Base-by-base conservation (phyloP, 2,888 invertebrate species). In the Seladonia tumulorum region DNA sequence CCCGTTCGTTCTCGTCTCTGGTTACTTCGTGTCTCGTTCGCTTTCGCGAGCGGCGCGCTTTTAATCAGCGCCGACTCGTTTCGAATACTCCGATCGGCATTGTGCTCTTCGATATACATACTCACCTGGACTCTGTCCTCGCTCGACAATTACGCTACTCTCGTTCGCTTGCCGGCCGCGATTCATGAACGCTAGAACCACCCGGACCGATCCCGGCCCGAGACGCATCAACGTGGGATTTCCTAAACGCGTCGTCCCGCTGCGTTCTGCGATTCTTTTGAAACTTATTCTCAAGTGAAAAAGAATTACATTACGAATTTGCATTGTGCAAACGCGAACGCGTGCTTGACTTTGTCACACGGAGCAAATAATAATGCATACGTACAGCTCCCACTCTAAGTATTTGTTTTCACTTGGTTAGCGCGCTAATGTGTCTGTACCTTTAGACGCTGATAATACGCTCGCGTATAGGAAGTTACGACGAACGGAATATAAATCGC, bases 41-140 rank as follows among this genome's bases (percentile, higher is more conserved):
- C 79, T n/a, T 74, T 25, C 18, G 63, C 35, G 14, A 8, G 14
- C n/a, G 22, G 8, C 39, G 47, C 35, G 18, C 70, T 57, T 53
- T 76, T 35, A 39, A 77, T 57, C 42, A 29, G 18, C 45, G n/a
- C 60, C 45, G 45, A 45, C 60, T 22, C 71, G 42, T 60, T 10
- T 71, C 70, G 76, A 66, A 63, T 45, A 73, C 22, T n/a, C 72
- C 72, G 60, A 63, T 75, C 25, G 16, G 4, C 49, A 60, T 12
- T 57, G 53, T 63, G 29, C n/a, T 49, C 18, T 66, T 47, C 14
- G 76, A 63, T 84, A 12, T 63, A 79, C 76, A 12, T 63, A 79
- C 76, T 73, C 76, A 80, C 76, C 76, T 84, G 72, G 60, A 72
- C 22, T 63, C 42, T 16, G 57, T 57, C 1, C 57, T 42, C 45